A percentile compares a stretch with the other conserved stretches of the same genome.
phyloP scores from a whole-genome alignment of 2,888 invertebrate species.

The Chymomyza fuscimana region DNA sequence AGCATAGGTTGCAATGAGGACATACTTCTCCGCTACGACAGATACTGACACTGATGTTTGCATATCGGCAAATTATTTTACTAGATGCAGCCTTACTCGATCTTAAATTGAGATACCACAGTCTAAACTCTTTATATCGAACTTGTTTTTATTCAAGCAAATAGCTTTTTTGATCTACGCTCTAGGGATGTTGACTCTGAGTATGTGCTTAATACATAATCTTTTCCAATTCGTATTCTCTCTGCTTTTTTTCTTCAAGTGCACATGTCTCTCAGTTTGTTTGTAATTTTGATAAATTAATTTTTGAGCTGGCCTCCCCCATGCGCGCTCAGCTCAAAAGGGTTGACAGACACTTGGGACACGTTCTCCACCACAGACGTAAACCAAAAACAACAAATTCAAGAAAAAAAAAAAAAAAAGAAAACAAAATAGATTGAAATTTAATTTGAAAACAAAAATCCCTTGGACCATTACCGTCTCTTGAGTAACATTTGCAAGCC shows the following conservation, averaged over 20 bases:
- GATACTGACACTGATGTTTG: no score
- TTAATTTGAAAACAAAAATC: slow-evolving; percentile 59
- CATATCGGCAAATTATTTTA: no score
- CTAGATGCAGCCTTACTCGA: no score
- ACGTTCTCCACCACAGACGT: slow-evolving; percentile 4
- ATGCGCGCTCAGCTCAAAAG: slow-evolving; percentile 43
- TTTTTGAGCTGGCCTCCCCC: slow-evolving; percentile 60
- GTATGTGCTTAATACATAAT: no score
- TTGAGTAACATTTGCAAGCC: slow-evolving; percentile 57
- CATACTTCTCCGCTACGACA: no score
- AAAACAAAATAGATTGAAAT: slow-evolving; percentile 67
- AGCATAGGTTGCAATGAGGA: no score
- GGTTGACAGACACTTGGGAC: slow-evolving; percentile 70
- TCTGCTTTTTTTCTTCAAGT: not conserved
- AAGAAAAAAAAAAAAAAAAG: not conserved
- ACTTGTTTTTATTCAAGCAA: no score
- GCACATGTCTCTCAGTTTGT: slow-evolving; percentile 25
- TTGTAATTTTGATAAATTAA: slow-evolving; percentile 77
- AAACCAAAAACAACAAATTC: not conserved
- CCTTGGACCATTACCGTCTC: slow-evolving; percentile 41
- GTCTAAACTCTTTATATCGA: no score
- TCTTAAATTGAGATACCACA: no score
- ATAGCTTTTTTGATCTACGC: no score
- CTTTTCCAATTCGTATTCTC: no score
- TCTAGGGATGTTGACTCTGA: no score